Conservation (phyloP, 1,140 invertebrate species). For the Cepaea nemoralis region DNA sequence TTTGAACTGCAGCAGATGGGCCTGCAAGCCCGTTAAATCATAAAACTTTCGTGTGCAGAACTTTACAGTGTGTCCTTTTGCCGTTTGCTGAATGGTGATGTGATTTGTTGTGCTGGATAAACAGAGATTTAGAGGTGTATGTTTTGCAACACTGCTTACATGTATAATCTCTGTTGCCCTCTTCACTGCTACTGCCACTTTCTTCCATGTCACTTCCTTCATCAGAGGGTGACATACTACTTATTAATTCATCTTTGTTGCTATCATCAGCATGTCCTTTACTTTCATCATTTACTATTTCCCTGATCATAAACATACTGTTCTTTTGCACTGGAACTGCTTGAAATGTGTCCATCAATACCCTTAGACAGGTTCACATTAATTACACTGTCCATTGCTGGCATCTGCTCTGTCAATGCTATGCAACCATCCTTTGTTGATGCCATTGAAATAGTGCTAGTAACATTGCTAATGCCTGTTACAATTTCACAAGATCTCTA, state of each 20-base stretch:
- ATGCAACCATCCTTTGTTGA: neutral
- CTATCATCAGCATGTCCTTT: too few species aligned
- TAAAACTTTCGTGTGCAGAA: conserved; percentile 9
- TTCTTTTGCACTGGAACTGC: neutral
- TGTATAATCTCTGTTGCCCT: neutral
- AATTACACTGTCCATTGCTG: neutral
- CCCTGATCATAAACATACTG: neutral
- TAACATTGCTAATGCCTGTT: neutral
- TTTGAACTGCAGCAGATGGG: neutral
- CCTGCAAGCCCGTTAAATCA: conserved; percentile 4
- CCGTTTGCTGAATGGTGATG: neutral
- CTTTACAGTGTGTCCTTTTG: conserved; percentile 5
- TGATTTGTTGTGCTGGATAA: neutral
- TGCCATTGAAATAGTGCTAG: neutral
- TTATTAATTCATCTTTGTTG: too few species aligned
- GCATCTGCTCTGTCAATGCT: neutral
- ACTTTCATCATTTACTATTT: too few species aligned
- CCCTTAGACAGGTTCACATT: too few species aligned
- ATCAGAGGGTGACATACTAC: neutral
- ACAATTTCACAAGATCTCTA: neutral
- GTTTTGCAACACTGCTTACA: conserved; percentile 4
- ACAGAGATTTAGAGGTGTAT: neutral
- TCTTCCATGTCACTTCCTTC: neutral
- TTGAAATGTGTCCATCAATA: too few species aligned
- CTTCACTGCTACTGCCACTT: conserved; percentile 2